Base-by-base conservation (phyloP, 2,888 invertebrate genomes). In the Spodoptera exigua region DNA sequence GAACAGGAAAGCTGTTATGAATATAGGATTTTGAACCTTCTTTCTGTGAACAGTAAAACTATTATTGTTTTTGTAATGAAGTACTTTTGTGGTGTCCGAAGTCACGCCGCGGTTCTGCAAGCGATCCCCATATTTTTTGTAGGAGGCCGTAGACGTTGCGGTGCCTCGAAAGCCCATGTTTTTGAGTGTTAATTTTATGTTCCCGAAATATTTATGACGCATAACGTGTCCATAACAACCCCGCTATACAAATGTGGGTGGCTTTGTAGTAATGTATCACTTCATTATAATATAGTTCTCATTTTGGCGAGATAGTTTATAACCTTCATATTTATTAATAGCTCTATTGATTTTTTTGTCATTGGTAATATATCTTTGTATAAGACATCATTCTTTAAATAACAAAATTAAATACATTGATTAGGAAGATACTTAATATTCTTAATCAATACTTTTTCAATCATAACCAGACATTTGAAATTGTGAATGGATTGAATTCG, bases 181-280 rank as follows among this genome's bases (percentile, higher is more conserved):
- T 92, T 90, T 91, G 89, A 91, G 92, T 92, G 94, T 94, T 93
- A 92, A 93, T 92, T 94, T 94, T 92, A 93, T 92, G 93, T 93
- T 92, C 88, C 90, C 89, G 92, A 93, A 93, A 93, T 93, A 93
- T 93, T 94, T 93, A 93, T 93, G 93, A 93, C 89, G 90, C 93
- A 93, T 94, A 93, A 93, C 92, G 91, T 86, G 89, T 85, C 87
- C 89, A 85, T 91, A 92, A 93, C 91, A 90, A 90, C 89, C 86
- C 81, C 72, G 83, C 91, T 89, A 92, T 92, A 92, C 90, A 93
- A 92, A 93, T 93, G 93, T 93, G 93, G 93, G 93, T 93, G 93
- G 90, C 84, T 91, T 89, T 83, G 81, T 86, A 81, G 84, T 90
- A 89, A 89, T 86, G 84, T 91, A 92, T 92, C 89, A 90, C 91